phyloP scores from a whole-genome alignment of 2,888 invertebrate species.

The Andricus curvator region DNA sequence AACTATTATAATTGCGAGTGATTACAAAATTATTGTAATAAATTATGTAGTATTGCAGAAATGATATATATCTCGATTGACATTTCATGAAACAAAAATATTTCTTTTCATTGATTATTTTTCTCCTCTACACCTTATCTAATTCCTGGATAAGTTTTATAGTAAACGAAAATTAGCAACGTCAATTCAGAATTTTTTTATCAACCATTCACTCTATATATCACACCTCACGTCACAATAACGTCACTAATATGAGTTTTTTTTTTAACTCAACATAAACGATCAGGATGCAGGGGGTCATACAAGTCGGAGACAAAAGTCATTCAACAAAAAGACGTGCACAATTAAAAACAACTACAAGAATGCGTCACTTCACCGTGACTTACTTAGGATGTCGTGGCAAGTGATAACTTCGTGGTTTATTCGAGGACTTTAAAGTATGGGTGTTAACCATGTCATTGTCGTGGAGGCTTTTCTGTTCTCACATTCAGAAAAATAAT shows the following conservation, averaged over 20 bases:
- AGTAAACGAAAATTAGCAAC: too few species aligned
- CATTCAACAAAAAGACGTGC: not conserved
- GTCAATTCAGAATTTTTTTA: too few species aligned
- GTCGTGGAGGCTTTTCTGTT: not conserved
- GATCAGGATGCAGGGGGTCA: constrained; percentile 8
- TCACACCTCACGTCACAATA: constrained; percentile 6
- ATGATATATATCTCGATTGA: too few species aligned
- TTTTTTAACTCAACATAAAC: not conserved
- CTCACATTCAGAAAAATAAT: not conserved
- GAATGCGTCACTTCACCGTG: constrained; percentile 37
- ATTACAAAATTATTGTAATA: too few species aligned
- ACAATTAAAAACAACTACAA: constrained; percentile 6
- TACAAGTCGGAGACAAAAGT: not conserved
- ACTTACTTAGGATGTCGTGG: constrained; percentile 33
- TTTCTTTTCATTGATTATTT: too few species aligned
- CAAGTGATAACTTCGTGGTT: constrained; percentile 35
- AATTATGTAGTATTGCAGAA: too few species aligned
- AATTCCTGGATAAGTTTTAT: too few species aligned
- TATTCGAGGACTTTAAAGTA: constrained; percentile 29
- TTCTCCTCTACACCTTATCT: too few species aligned
- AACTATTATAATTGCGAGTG: too few species aligned
- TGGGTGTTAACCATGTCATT: constrained; percentile 22
- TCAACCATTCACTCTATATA: not conserved
- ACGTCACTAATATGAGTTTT: not conserved
- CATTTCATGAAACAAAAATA: too few species aligned